Base-by-base conservation (phyloP, 2,888 invertebrate genomes). In the Oeneis ivallda region DNA sequence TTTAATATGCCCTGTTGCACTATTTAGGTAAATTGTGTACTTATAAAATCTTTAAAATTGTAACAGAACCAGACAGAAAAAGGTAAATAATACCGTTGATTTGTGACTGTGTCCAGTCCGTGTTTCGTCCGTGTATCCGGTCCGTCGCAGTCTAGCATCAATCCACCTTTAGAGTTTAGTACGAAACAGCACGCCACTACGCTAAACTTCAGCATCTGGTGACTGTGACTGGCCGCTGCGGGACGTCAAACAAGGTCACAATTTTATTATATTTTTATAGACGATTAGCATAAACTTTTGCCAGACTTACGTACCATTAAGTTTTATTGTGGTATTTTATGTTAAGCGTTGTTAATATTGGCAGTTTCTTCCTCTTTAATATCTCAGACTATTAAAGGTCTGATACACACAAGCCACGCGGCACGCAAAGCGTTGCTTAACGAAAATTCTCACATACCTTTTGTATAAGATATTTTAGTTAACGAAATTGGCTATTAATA, bases 301-400 rank as follows among this genome's bases (percentile, higher is more conserved):
- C 79, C 72, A 75, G 78, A 80, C 77, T 78, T 79, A 80, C 77
- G 78, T 79, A 76, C 77, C 78, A 79, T 83, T 78, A 79, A 77
- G 76, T 85, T 86, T 87, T 85, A 86, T 82, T 86, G 79, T 83
- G 74, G 76, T 81, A 80, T 79, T 85, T 85, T 82, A 84, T 81
- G 82, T 79, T 78, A 73, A 75, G 74, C 75, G 76, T 79, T 82
- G 81, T 82, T 83, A 82, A 84, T 81, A 84, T 84, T 82, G 82
- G 79, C 81, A 77, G 80, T 80, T 79, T 80, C 78, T 82, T 84
- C 80, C 78, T 79, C 71, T 75, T 77, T 78, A 79, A 76, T 81
- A 81, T 80, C 78, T 73, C 76, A 13, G 39, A 32, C 34, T 6
- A 43, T 37, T 49, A 56, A 49, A 47, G 39, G 47, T 54, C 19